Base-by-base conservation (phyloP, 1,140 invertebrate species). In the Arctopsyche grandis region DNA sequence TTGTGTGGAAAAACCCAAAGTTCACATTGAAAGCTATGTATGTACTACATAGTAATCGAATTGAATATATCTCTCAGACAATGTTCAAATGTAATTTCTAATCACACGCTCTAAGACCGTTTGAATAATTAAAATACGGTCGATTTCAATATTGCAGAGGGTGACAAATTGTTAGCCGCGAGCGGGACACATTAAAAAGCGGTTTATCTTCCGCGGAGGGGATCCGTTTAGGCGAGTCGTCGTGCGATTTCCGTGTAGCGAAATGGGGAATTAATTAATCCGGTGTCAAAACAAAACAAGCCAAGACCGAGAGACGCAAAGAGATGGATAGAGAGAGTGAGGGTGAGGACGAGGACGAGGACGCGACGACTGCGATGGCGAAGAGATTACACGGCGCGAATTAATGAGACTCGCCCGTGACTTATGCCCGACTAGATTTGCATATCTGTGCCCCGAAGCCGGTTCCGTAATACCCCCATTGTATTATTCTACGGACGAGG, bases 261-360 rank as follows among this genome's bases (percentile, higher is more conserved):
- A 75, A 81, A 79, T 74, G 56, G 75, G 75, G 78, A 77, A 82
- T 82, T 82, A 80, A 82, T 82, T 82, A 80, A 82, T 82, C 81
- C 81, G 26, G 38, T 76, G 76, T 82, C 78, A 82, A 80, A 82
- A 80, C 81, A 80, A 80, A 82, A 81, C 78, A 77, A 48, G 26
- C 52, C 56, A 63, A 56, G 26, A 38, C n/a, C n/a, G 70, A 66
- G 60, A 75, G 48, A 48, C 1, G 70, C n/a, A n/a, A n/a, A n/a
- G 43, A 19, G 12, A n/a, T 1, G 43, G 7, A 52, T 48, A 69
- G 29, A 44, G 22, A 9, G 26, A 16, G 24, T 3, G 9, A 74
- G 22, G 38, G 10, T 5, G 44, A 66, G 21, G 24, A 24, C 63
- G 21, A 22, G 19, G 12, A 5, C 9, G 24, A 66, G 63, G 63